Conservation (phyloP, 1,140 invertebrate species). For the Euschistus heros region DNA sequence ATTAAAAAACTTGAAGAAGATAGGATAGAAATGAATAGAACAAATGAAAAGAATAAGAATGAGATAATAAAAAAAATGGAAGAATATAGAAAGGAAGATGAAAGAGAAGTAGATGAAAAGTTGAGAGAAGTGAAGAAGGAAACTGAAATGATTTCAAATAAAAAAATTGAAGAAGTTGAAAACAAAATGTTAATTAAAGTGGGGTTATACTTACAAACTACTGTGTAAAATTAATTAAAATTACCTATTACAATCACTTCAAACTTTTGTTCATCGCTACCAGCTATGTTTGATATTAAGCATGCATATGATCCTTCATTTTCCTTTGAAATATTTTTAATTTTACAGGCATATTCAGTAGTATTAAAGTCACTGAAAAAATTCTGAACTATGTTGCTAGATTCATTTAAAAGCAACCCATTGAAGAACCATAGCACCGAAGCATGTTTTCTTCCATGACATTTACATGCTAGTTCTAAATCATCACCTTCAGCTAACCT, state of each 20-base stretch:
- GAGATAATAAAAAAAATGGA: no score
- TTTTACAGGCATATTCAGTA: not conserved
- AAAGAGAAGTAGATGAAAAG: no score
- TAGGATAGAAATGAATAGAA: no score
- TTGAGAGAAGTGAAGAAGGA: no score
- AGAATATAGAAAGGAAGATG: no score
- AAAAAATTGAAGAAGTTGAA: no score
- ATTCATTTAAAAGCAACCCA: not conserved
- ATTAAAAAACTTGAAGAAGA: no score
- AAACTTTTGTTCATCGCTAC: not conserved
- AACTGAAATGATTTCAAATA: no score
- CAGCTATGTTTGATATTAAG: slow-evolving; percentile 2
- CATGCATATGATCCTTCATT: not conserved
- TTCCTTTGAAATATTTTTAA: not conserved
- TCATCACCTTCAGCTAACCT: not conserved
- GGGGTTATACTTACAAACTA: no score
- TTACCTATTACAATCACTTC: slow-evolving; percentile 5
- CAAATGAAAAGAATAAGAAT: no score
- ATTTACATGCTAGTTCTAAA: not conserved
- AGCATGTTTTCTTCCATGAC: not conserved
- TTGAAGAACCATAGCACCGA: not conserved
- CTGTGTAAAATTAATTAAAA: no score
- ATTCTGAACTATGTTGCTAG: not conserved
- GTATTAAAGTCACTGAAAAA: not conserved
- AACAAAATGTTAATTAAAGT: no score